A percentile compares a stretch with the other conserved stretches of the same genome.
Conservation (phyloP, 2,113 vertebrate species). For the Pelecanus crispus region DNA sequence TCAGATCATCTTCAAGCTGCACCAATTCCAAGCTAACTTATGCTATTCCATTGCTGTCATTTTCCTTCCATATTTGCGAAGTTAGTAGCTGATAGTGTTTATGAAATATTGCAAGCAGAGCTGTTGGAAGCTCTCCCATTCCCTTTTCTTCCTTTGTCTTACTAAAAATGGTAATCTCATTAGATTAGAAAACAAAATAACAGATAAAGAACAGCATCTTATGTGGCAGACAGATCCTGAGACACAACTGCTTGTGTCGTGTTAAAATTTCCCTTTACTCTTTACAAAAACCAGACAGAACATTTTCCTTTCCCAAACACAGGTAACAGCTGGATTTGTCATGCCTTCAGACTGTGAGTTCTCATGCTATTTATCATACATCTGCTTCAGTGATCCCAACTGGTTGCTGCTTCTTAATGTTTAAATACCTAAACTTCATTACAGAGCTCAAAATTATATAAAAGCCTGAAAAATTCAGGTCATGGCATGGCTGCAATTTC, state of each 20-base stretch:
- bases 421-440: neutral
- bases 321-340: neutral
- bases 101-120: neutral
- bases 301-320: neutral
- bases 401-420: neutral
- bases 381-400: neutral
- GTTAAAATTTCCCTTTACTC: neutral
- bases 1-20: neutral
- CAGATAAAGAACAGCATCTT: neutral
- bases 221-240: neutral
- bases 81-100: neutral
- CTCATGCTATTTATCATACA: neutral
- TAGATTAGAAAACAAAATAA: neutral
- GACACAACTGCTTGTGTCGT: too few relatives aligned
- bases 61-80: neutral
- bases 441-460: neutral
- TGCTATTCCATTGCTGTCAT: neutral
- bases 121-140: neutral
- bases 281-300: neutral
- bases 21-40: neutral
- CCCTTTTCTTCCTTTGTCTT: neutral
- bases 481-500: neutral
- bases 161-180: neutral
- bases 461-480: neutral
- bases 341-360: neutral